phyloP scores from a whole-genome alignment of 1,140 invertebrate genomes.

The Contarinia nasturtii region DNA sequence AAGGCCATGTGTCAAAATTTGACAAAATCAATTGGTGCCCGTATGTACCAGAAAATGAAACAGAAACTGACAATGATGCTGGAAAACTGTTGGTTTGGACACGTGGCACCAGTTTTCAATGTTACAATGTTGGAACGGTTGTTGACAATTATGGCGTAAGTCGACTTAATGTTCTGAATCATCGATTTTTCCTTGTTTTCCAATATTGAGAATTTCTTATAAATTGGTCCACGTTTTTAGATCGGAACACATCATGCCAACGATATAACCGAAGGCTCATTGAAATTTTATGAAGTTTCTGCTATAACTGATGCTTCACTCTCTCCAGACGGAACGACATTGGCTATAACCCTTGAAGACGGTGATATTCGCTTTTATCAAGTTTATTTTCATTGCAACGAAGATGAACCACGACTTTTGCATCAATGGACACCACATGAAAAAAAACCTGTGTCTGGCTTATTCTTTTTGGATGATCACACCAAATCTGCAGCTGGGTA shows the following conservation, averaged over 20 bases:
- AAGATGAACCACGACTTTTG: constrained; percentile 50
- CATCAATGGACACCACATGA: constrained; percentile 83
- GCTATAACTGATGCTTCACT: constrained; percentile 70
- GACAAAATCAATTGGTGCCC: constrained; percentile 74
- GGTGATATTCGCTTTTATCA: constrained; percentile 86
- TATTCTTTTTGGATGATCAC: constrained; percentile 87
- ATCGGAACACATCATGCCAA: constrained; percentile 19
- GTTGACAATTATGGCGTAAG: constrained; percentile 17
- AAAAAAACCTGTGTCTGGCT: constrained; percentile 59
- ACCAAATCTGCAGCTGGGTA: constrained; percentile 24
- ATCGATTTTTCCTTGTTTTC: background rate
- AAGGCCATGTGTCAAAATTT: constrained; percentile 15
- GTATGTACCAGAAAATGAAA: constrained; percentile 56
- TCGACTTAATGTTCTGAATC: background rate
- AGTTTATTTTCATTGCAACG: constrained; percentile 36
- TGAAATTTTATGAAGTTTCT: background rate
- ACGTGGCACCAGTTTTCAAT: constrained; percentile 38
- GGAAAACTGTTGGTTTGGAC: constrained; percentile 62
- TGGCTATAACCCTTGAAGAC: constrained; percentile 72
- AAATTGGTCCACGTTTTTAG: constrained; percentile 6
- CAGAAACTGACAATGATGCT: constrained; percentile 51
- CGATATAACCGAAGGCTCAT: constrained; percentile 7
- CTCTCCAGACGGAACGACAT: constrained; percentile 80
- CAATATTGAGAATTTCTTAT: background rate
- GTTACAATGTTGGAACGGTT: constrained; percentile 17